Evolutionary conservation across 1,140 invertebrate species (phyloP).

Genomic region (Drosophila varians): DNA sequence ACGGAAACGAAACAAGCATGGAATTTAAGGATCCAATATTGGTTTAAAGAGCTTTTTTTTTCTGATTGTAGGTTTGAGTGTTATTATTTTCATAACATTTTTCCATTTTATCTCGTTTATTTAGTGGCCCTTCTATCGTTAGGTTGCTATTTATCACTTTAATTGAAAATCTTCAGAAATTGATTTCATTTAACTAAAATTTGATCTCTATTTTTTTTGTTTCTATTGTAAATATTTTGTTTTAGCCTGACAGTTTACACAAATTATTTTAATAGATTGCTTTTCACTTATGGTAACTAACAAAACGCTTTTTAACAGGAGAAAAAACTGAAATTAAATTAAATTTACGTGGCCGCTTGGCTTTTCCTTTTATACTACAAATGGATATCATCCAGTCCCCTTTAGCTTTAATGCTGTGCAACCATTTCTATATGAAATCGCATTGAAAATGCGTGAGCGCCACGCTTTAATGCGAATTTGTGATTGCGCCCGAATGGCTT

Average conservation of each 20-base stretch:
- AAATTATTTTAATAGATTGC: neutral
- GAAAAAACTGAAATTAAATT: neutral
- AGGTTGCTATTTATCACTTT: too few relatives aligned
- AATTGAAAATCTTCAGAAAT: too few relatives aligned
- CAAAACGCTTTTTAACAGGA: too few relatives aligned
- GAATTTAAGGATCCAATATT: neutral
- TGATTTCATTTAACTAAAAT: too few relatives aligned
- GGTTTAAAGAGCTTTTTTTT: neutral
- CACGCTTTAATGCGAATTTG: slow-evolving; percentile 74
- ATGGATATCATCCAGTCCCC: slow-evolving; percentile 20
- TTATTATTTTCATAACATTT: too few relatives aligned
- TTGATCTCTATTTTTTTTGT: too few relatives aligned
- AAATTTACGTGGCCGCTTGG: neutral
- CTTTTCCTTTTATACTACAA: slow-evolving; percentile 2
- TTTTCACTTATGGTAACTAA: too few relatives aligned
- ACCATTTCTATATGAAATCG: slow-evolving; percentile 53
- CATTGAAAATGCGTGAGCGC: slow-evolving; percentile 61
- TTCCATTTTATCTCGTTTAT: too few relatives aligned
- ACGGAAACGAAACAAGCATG: slow-evolving; percentile 14
- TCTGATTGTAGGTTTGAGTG: too few relatives aligned
- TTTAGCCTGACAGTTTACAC: neutral
- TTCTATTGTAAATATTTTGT: neutral
- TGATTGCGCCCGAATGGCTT: slow-evolving; percentile 80
- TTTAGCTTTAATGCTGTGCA: slow-evolving; percentile 23
- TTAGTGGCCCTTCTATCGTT: too few relatives aligned